A percentile compares a stretch with the other conserved stretches of the same genome.
Evolutionary conservation across 2,888 invertebrate genomes (phyloP).

Genomic region (Latrodectus elegans): DNA sequence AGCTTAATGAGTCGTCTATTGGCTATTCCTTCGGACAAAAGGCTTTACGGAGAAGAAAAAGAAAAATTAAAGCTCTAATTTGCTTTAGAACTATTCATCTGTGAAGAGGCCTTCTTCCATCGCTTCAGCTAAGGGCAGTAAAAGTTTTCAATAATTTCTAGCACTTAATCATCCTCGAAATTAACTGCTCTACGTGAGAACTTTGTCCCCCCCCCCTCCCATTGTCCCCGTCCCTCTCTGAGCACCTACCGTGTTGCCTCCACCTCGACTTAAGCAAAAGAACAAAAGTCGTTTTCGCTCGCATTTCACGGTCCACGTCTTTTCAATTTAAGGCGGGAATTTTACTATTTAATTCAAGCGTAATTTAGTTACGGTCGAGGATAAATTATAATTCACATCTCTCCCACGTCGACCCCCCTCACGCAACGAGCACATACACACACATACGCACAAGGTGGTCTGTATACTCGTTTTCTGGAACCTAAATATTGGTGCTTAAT

Average conservation of each 20-base stretch:
- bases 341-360: slow-evolving; percentile 59
- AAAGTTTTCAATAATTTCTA: slow-evolving; percentile 68
- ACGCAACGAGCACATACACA: background rate
- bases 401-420: background rate
- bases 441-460: background rate
- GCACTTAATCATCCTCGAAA: slow-evolving; percentile 65
- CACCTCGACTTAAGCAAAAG: slow-evolving; percentile 11
- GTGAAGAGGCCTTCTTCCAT: slow-evolving; percentile 31
- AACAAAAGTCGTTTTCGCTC: slow-evolving; percentile 59
- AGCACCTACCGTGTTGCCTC: background rate
- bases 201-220: background rate
- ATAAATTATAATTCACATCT: slow-evolving; percentile 54
- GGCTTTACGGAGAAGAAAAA: slow-evolving; percentile 1
- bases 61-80: slow-evolving; percentile 68
- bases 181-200: slow-evolving; percentile 57
- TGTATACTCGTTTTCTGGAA: background rate
- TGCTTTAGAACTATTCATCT: slow-evolving; percentile 67
- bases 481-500: slow-evolving; percentile 33
- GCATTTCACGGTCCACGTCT: slow-evolving; percentile 61
- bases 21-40: background rate
- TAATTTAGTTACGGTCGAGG: slow-evolving; percentile 62
- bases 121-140: slow-evolving; percentile 42
- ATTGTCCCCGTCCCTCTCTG: background rate
- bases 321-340: slow-evolving; percentile 63
- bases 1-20: slow-evolving; percentile 59